These are phyloP conservation scores for Oreochromis mossambicus DNA, from an alignment of 2,797 vertebrate genomes.

Conservation along the genomic window DNA sequence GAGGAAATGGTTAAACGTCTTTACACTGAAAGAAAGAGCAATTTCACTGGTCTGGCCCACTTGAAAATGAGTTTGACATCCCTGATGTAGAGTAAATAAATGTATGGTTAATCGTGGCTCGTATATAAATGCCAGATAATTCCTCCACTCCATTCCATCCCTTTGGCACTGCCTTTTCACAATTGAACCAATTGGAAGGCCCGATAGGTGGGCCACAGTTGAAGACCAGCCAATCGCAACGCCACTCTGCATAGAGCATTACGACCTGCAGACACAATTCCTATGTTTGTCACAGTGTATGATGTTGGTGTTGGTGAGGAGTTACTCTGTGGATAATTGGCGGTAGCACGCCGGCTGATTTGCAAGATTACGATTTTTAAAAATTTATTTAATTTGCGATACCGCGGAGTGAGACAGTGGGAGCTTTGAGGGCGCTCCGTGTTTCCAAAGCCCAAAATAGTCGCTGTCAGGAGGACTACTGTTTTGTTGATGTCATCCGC, in stretches of 20 bases:
- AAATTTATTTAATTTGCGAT: neutral
- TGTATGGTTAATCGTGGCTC: neutral
- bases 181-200: slow-evolving; percentile 52
- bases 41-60: neutral
- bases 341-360: neutral
- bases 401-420: neutral
- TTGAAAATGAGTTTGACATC: neutral
- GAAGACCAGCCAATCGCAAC: slow-evolving; percentile 56
- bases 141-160: neutral
- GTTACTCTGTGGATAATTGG: neutral
- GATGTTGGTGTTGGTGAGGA: slow-evolving; percentile 35
- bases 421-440: neutral
- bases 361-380: neutral
- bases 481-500: slow-evolving; percentile 72
- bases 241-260: slow-evolving; percentile 10
- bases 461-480: slow-evolving; percentile 63
- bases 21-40: rapidly evolving
- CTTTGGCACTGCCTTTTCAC: neutral
- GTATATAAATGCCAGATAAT: neutral
- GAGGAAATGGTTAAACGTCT: neutral
- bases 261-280: slow-evolving; percentile 32
- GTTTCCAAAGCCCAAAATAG: slow-evolving; percentile 38
- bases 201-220: neutral
- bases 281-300: slow-evolving; percentile 18
- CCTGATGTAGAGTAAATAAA: neutral